Percentiles rank a stretch among this genome's conserved stretches.
Evolutionary conservation across 2,888 invertebrate genomes (phyloP).

Genomic region (Eurytoma adleriae): DNA sequence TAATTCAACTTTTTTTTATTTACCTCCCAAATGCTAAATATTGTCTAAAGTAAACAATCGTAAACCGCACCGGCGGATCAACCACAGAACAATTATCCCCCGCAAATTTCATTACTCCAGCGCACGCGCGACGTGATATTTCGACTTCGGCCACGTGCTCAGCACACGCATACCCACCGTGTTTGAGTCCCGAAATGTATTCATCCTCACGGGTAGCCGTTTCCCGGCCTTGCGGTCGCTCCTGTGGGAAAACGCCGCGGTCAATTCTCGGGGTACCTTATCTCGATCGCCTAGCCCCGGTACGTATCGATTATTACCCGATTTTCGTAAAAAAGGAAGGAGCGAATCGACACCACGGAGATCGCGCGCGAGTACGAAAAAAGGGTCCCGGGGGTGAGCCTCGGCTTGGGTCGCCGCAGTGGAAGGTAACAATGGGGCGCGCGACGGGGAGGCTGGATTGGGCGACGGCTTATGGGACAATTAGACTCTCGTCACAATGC

Average conservation of each 20-base stretch:
- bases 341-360: slow-evolving; percentile 20
- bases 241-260: slow-evolving; percentile 51
- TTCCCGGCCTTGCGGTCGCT: slow-evolving; percentile 30
- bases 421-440: slow-evolving; percentile 29
- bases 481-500: slow-evolving; percentile 42
- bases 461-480: slow-evolving; percentile 44
- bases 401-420: not conserved
- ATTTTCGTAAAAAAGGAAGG: slow-evolving; percentile 11
- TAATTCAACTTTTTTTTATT: not conserved
- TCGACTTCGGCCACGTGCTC: slow-evolving; percentile 46
- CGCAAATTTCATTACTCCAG: slow-evolving; percentile 28
- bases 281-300: slow-evolving; percentile 6
- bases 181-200: slow-evolving; percentile 52
- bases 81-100: not conserved
- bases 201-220: slow-evolving; percentile 52
- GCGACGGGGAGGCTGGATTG: slow-evolving; percentile 28
- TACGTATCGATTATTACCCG: slow-evolving; percentile 20
- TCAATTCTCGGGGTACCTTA: slow-evolving; percentile 28
- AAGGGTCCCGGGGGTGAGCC: not conserved
- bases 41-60: not conserved
- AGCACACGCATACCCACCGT: slow-evolving; percentile 5
- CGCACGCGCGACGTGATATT: slow-evolving; percentile 37
- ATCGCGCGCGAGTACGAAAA: not conserved
- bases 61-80: not conserved
- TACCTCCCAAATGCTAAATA: not conserved